phyloP scores from a whole-genome alignment of 53 echinoderm and acorn worm genomes.

The Astropecten irregularis region DNA sequence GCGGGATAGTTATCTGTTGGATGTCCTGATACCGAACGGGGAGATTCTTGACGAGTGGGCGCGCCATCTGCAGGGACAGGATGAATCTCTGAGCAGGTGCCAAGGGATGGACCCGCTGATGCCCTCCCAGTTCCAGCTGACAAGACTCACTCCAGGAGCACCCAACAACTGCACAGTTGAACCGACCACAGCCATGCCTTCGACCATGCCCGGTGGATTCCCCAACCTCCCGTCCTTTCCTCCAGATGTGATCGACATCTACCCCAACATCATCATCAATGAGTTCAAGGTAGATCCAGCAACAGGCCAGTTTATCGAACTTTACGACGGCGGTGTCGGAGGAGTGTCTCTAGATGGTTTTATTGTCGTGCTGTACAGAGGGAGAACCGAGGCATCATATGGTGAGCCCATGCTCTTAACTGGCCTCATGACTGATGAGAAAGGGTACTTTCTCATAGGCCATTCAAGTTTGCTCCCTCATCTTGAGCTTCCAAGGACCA shows the following conservation, averaged over 20 bases:
- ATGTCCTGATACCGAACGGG: constrained; percentile 78
- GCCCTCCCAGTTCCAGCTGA: constrained; percentile 67
- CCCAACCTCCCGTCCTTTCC: constrained; percentile 47
- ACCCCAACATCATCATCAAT: constrained; percentile 73
- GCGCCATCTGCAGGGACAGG: constrained; percentile 33
- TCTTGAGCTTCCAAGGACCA: constrained; percentile 1
- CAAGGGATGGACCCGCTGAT: constrained; percentile 65
- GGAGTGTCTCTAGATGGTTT: constrained; percentile 64
- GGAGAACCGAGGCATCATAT: constrained; percentile 58
- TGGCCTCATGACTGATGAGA: constrained; percentile 61
- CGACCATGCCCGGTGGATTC: not conserved
- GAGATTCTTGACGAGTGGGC: constrained; percentile 66
- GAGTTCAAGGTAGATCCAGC: constrained; percentile 65
- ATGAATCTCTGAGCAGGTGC: constrained; percentile 88
- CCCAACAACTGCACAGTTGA: constrained; percentile 63
- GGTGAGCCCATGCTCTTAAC: constrained; percentile 52
- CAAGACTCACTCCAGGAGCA: constrained; percentile 62
- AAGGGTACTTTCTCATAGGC: constrained; percentile 80
- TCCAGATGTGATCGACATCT: constrained; percentile 6
- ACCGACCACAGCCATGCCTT: not conserved
- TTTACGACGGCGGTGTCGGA: constrained; percentile 85
- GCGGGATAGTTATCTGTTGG: not conserved
- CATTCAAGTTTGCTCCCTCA: constrained; percentile 41
- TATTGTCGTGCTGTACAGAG: constrained; percentile 66
- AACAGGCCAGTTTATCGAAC: constrained; percentile 78